Conservation (phyloP, 2,113 vertebrate genomes). For the Apteryx mantelli region DNA sequence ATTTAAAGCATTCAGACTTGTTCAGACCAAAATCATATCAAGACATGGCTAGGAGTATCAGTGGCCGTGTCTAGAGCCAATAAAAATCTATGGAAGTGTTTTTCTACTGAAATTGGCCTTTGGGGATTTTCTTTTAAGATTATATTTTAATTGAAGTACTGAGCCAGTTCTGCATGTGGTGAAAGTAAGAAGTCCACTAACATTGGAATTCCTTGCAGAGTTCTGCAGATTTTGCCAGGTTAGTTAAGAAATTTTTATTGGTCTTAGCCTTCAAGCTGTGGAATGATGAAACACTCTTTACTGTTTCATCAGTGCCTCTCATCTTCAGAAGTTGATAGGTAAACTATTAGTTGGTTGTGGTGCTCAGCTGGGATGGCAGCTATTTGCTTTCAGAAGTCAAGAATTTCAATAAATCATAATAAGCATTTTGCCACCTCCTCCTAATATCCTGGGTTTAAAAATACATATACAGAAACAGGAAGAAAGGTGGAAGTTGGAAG, state of each 20-base stretch:
- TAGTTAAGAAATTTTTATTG: constrained; percentile 39
- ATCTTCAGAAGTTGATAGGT: constrained; percentile 4
- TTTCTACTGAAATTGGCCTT: constrained; percentile 69
- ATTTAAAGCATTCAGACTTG: constrained; percentile 55
- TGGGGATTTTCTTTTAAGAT: constrained; percentile 72
- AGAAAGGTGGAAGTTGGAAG: constrained; percentile 7
- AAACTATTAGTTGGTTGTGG: neutral
- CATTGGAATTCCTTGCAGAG: constrained; percentile 16
- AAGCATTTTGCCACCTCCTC: constrained; percentile 26
- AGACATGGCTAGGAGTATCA: constrained; percentile 28
- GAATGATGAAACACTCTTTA: constrained; percentile 63
- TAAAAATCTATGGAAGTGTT: constrained; percentile 68
- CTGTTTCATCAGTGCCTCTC: constrained; percentile 62
- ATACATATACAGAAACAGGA: neutral
- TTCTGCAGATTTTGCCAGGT: constrained; percentile 13
- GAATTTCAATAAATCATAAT: constrained; percentile 6
- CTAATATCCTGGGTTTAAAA: constrained; percentile 10
- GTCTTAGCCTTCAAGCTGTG: constrained; percentile 30
- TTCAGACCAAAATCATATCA: constrained; percentile 65
- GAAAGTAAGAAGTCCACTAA: constrained; percentile 30
- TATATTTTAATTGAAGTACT: constrained; percentile 74
- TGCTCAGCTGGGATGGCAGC: neutral
- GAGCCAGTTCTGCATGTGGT: constrained; percentile 49
- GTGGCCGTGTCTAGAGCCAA: constrained; percentile 58
- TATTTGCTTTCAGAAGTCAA: constrained; percentile 37